Percentiles rank a stretch among this genome's conserved stretches.
Evolutionary conservation across 2,113 vertebrate genomes (phyloP).

Genomic region (Mionectes macconnelli): DNA sequence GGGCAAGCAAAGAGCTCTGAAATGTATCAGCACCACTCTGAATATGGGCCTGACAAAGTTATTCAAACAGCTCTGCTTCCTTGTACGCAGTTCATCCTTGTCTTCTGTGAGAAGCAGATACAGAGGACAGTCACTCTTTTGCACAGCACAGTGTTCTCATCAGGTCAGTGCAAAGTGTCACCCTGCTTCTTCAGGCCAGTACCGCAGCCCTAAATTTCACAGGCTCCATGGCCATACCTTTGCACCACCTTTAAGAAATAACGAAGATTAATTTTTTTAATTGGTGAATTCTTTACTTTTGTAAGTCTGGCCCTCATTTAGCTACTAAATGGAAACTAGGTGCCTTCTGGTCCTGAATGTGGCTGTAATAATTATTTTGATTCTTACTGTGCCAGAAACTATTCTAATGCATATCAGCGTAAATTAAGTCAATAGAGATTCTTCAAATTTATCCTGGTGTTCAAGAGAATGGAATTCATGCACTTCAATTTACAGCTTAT

Average conservation of each 20-base stretch:
- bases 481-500: conserved; percentile 65
- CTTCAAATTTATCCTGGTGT: conserved; percentile 62
- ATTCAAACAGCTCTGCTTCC: background rate
- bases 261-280: background rate
- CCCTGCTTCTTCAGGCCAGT: background rate
- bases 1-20: background rate
- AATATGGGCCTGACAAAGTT: background rate
- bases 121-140: background rate
- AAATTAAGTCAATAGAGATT: conserved; percentile 58
- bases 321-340: background rate
- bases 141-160: background rate
- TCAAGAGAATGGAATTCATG: conserved; percentile 55
- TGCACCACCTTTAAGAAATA: background rate
- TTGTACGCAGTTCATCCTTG: background rate
- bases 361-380: conserved; percentile 51
- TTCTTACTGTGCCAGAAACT: conserved; percentile 38
- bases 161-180: background rate
- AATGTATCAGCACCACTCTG: background rate
- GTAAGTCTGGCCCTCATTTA: background rate
- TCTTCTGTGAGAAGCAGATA: background rate
- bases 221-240: background rate
- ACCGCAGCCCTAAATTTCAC: background rate
- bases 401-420: conserved; percentile 57
- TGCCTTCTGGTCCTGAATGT: conserved; percentile 1
- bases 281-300: background rate